Base-by-base conservation (phyloP, 2,113 vertebrate genomes). In the Prietella phreatophila region DNA sequence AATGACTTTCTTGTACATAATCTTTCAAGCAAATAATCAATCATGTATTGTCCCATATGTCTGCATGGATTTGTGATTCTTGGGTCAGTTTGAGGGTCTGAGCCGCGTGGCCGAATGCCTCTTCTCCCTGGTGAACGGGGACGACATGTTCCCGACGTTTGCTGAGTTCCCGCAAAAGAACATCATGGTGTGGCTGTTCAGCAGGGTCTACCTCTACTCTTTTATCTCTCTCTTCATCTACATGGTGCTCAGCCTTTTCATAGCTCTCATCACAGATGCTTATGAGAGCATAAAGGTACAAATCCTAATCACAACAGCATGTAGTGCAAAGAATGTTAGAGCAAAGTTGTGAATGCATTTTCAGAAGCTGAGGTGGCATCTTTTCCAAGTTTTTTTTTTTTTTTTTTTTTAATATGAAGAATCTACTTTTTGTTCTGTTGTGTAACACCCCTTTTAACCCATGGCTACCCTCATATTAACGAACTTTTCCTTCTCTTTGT, bases 111-210 rank as follows among this genome's bases (percentile, higher is more conserved):
- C 98, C 0, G 98, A 99, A 91, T 99, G 98, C 81, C 94, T 99
- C 27, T 99, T 99, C 93, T 99, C 98, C 47, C 94, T 99, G 89
- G 91, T 99, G 93, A 99, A 99, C 0, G 98, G 98, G 0, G 98
- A 99, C n/a, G 98, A 99, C 91, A 99, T 99, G 98, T 99, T 99
- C 92, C 95, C 96, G n/a, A 99, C 98, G 0, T 99, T 99, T 80
- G 97, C 97, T 25, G 95, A 99, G 90, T 96, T 99, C 89, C 97
- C 97, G 90, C 95, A 97, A 94, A 99, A 96, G 91, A 99, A 97
- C 92, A 92, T 42, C 0, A 81, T 99, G 91, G 98, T 99, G 91
- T 99, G 98, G 98, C 75, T 98, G 63, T 99, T 99, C 94, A 99
- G 98, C 86, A 94, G 97, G 0, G 90, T 96, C 0, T 99, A 99